Conservation (phyloP, 2,113 vertebrate species). For the Salminus brasiliensis region DNA sequence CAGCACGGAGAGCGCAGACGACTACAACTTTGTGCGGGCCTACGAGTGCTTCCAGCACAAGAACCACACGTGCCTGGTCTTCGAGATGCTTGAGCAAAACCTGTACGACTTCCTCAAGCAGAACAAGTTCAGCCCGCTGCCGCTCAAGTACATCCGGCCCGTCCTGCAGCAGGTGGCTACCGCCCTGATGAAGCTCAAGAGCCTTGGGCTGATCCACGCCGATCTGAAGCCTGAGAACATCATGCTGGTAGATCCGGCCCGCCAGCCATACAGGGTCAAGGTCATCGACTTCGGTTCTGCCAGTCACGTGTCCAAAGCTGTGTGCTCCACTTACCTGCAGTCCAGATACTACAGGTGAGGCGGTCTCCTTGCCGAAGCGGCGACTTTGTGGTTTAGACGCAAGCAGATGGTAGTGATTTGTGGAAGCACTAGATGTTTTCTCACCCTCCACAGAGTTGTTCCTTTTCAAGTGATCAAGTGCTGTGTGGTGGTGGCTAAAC, state of each 20-base stretch:
- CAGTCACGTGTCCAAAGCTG: constrained; percentile 98
- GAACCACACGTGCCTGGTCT: constrained; percentile 98
- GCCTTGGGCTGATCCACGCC: constrained; percentile 95
- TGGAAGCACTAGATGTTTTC: neutral
- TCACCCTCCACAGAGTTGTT: neutral
- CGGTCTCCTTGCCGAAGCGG: neutral
- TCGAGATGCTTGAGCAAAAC: constrained; percentile 99
- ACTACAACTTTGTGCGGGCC: constrained; percentile 98
- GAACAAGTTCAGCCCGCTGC: constrained; percentile 98
- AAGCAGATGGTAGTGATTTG: neutral
- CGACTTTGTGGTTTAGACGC: neutral
- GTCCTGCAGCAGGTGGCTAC: constrained; percentile 97
- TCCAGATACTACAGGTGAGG: constrained; percentile 98
- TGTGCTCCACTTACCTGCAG: constrained; percentile 98
- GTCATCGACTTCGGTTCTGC: constrained; percentile 99
- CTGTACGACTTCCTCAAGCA: constrained; percentile 99
- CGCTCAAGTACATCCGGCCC: constrained; percentile 95
- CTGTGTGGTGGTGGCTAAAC: neutral
- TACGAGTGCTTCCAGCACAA: constrained; percentile 99
- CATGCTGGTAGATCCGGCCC: constrained; percentile 96
- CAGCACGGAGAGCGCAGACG: constrained; percentile 95
- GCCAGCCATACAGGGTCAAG: constrained; percentile 97
- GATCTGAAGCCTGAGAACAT: constrained; percentile 99
- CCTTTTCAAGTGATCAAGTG: neutral
- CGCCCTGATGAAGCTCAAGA: constrained; percentile 97